Evolutionary conservation across 2,113 vertebrate species (phyloP).

Genomic region (Sorex fumeus): DNA sequence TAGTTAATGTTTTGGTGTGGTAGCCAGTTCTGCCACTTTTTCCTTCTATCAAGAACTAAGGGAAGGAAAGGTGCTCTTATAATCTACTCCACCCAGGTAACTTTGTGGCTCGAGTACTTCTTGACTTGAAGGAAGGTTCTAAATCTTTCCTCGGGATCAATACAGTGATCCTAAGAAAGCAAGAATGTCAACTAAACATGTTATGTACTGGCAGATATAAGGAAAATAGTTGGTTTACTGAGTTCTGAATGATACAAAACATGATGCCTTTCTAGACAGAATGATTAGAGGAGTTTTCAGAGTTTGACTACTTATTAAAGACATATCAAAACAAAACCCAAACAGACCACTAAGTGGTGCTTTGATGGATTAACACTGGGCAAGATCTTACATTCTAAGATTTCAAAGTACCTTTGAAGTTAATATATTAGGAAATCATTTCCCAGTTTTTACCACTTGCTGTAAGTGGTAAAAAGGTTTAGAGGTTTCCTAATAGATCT

Average conservation of each 20-base stretch:
- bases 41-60: constrained; percentile 2
- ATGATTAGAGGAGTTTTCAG: not conserved
- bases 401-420: constrained; percentile 88
- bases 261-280: constrained; percentile 11
- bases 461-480: no score
- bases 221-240: not conserved
- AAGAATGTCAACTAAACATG: not conserved
- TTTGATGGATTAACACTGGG: constrained; percentile 82
- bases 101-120: not conserved
- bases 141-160: not conserved
- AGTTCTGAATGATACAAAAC: not conserved
- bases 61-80: not conserved
- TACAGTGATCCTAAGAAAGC: not conserved
- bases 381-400: constrained; percentile 81
- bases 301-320: constrained; percentile 67
- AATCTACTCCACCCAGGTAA: not conserved
- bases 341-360: constrained; percentile 81
- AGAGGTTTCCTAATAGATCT: constrained; percentile 83
- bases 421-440: constrained; percentile 86
- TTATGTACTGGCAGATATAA: not conserved
- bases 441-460: constrained; percentile 77
- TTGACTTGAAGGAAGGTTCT: not conserved
- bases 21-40: not conserved
- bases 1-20: not conserved
- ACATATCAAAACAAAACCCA: constrained; percentile 77